These are phyloP conservation scores for Xiphorhynchus elegans DNA, from an alignment of 2,113 vertebrate genomes.

Conservation along the genomic window DNA sequence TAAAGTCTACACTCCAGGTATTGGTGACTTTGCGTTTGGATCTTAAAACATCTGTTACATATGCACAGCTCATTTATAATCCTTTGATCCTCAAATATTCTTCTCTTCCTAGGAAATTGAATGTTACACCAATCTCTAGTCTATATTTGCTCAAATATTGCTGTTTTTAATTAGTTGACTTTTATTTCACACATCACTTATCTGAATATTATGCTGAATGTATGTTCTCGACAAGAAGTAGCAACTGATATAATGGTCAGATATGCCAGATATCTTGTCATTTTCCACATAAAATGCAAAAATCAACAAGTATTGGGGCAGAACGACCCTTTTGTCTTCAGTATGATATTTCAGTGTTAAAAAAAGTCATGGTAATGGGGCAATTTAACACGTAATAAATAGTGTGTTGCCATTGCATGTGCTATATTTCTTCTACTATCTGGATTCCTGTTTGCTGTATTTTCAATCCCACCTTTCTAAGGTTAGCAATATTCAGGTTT, in stretches of 20 bases:
- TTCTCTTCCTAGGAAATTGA: not conserved
- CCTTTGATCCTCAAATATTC: constrained; percentile 25
- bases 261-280: not conserved
- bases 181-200: constrained; percentile 25
- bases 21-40: not conserved
- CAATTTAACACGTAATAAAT: not conserved
- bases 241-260: not conserved
- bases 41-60: not conserved
- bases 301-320: not conserved
- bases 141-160: not conserved
- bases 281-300: not conserved
- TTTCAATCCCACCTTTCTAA: constrained; percentile 16
- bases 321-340: not conserved
- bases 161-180: not conserved
- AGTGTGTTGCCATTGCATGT: not conserved
- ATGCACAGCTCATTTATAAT: not conserved
- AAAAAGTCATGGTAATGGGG: not conserved
- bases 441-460: not conserved
- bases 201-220: constrained; percentile 16
- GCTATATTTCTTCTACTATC: constrained; percentile 30
- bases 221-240: not conserved
- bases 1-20: not conserved
- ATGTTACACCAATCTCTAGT: not conserved
- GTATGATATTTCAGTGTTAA: constrained; percentile 32
- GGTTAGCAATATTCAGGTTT: constrained; percentile 15